phyloP scores from a whole-genome alignment of 1,140 invertebrate species.

The Trichonephila clavata region DNA sequence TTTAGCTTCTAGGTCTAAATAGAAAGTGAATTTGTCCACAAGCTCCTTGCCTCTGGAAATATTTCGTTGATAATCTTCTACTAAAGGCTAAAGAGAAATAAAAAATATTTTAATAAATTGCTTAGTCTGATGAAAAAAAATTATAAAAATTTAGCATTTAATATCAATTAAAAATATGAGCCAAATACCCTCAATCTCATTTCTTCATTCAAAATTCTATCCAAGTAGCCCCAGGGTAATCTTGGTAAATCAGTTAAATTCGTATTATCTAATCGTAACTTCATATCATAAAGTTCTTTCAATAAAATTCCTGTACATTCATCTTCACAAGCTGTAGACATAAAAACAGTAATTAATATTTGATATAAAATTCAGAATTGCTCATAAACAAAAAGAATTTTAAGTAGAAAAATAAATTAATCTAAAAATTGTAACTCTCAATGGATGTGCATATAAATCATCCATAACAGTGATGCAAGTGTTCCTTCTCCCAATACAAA shows the following conservation, averaged over 20 bases:
- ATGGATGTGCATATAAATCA: too few relatives aligned
- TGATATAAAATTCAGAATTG: too few relatives aligned
- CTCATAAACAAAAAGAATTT: too few relatives aligned
- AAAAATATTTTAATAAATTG: not conserved
- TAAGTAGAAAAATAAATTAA: too few relatives aligned
- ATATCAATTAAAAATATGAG: not conserved
- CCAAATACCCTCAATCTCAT: constrained; percentile 51
- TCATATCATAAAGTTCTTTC: constrained; percentile 84
- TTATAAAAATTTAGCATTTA: not conserved
- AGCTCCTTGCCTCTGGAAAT: constrained; percentile 71
- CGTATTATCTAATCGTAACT: constrained; percentile 37
- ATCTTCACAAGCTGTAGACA: constrained; percentile 89
- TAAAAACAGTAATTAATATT: too few relatives aligned
- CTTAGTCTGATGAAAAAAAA: not conserved
- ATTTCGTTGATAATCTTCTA: constrained; percentile 71
- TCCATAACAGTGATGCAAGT: too few relatives aligned
- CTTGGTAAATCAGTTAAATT: constrained; percentile 69
- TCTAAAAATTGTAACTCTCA: too few relatives aligned
- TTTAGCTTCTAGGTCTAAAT: constrained; percentile 78
- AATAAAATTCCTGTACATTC: constrained; percentile 93
- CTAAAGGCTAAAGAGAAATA: constrained; percentile 39
- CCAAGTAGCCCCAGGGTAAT: constrained; percentile 69
- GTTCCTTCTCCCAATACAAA: too few relatives aligned
- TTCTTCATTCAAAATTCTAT: constrained; percentile 53
- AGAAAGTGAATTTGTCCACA: constrained; percentile 77